Evolutionary conservation across 2,113 vertebrate genomes (phyloP).

Genomic region (Neodon shergylaensis): DNA sequence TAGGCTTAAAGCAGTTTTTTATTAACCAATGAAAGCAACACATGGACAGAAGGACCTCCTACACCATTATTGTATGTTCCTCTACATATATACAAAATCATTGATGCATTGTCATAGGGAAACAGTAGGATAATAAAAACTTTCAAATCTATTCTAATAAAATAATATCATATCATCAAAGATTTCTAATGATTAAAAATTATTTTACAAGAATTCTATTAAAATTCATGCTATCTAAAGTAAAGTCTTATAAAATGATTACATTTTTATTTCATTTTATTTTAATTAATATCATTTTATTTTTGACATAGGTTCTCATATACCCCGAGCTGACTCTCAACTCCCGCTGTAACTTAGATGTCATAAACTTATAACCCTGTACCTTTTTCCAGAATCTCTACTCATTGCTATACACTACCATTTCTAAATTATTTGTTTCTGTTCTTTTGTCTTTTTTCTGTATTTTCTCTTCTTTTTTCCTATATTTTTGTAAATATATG

Average conservation of each 20-base stretch:
- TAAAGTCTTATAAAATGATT: background rate
- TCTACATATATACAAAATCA: background rate
- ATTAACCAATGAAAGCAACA: too few relatives aligned
- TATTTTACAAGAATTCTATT: background rate
- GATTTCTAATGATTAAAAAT: background rate
- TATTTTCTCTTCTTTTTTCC: background rate
- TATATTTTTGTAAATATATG: background rate
- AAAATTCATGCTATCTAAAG: background rate
- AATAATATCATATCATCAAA: background rate
- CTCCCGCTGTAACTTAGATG: background rate
- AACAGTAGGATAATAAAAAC: background rate
- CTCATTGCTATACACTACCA: background rate
- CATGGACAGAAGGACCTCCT: too few relatives aligned
- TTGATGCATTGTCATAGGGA: background rate
- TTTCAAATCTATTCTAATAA: background rate
- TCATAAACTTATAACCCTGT: background rate
- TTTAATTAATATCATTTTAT: background rate
- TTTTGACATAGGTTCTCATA: background rate
- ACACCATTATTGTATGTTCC: too few relatives aligned
- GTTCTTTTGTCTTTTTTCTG: background rate
- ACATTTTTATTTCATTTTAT: background rate
- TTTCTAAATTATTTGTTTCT: background rate
- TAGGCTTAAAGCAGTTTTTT: too few relatives aligned
- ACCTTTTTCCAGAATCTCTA: background rate
- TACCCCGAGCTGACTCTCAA: background rate